phyloP scores from a whole-genome alignment of 1,140 invertebrate genomes.

The Euwallacea similis region DNA sequence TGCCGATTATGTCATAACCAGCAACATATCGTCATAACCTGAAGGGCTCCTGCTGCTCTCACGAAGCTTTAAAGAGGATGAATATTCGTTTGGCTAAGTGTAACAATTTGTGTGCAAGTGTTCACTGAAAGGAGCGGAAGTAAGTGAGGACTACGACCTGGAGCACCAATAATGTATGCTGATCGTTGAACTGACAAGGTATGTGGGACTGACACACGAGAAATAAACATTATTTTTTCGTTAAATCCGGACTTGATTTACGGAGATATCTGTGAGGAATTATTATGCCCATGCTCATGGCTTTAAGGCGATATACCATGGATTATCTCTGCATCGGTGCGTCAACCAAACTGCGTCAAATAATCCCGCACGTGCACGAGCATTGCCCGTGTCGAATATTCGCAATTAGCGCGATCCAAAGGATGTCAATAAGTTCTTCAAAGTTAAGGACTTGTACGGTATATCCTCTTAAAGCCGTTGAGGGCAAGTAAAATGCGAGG shows the following conservation, averaged over 20 bases:
- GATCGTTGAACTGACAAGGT: slow-evolving; percentile 11
- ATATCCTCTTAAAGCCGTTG: slow-evolving; percentile 16
- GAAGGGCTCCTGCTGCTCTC: too few relatives aligned
- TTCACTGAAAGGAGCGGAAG: not conserved
- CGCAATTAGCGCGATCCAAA: not conserved
- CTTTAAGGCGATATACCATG: slow-evolving; percentile 12
- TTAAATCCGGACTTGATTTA: slow-evolving; percentile 29
- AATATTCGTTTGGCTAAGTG: too few relatives aligned
- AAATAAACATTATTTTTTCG: slow-evolving; percentile 19
- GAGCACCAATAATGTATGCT: slow-evolving; percentile 21
- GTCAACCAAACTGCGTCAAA: not conserved
- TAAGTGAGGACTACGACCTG: slow-evolving; percentile 7
- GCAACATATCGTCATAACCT: too few relatives aligned
- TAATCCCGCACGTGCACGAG: not conserved
- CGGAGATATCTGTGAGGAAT: slow-evolving; percentile 20
- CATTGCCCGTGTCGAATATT: not conserved
- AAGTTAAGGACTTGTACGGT: not conserved
- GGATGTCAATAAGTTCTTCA: too few relatives aligned
- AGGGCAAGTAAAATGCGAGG: slow-evolving; percentile 21
- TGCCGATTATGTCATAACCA: slow-evolving; percentile 1
- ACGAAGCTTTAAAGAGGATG: too few relatives aligned
- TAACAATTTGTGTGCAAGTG: too few relatives aligned
- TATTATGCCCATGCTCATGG: slow-evolving; percentile 4
- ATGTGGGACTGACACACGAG: slow-evolving; percentile 31
- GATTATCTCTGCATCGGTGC: not conserved